Evolutionary conservation across 2,888 invertebrate genomes (phyloP), one percentile per base, ranked within the genome.

Genomic region (Meiosimyza decipiens): DNA sequence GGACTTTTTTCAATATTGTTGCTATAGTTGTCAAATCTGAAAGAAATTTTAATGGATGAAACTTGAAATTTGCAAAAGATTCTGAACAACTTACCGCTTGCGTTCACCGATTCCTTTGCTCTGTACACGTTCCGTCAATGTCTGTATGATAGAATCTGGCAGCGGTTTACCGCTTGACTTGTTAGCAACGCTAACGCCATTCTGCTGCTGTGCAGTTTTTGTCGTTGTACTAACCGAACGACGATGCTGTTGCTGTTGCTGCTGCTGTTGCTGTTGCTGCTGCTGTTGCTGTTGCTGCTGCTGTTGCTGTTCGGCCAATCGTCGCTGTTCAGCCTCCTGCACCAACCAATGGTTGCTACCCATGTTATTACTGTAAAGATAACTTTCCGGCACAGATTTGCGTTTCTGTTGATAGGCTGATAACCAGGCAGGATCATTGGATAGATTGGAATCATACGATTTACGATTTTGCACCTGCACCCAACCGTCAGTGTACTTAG

Each of bases 251-350:
- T 22, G 22, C 2, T 80, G 79, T 66, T 79, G 79, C 22, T 79
- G 80, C 6, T 81, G 84, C 78, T 90, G 90, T 81, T 92, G 22
- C 2, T 80, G 79, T 66, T 79, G 79, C 22, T 79, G 80, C 6
- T 81, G 84, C 78, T 90, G 90, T 81, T 40, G 40, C 40, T 40
- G 40, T 73, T 22, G 22, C 2, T 80, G 79, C 68, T 79, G 79
- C 22, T 79, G 80, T 6, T 81, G 84, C 78, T 90, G 90, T 81
- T 92, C 92, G 52, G 90, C 90, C 78, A 95, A 90, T 74, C 96
- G 89, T 40, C 96, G 89, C 80, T 96, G 92, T 84, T 97, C 97
- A 0, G 97, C 96, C 85, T 97, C 97, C 92, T 96, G 89, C 83
- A 95, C 92, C n/a, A 97, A 89, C 97, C 97, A 97, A 84, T 97